A percentile compares a stretch with the other conserved stretches of the same genome.
Conservation (phyloP, 2,888 invertebrate genomes). For the Microchrysa polita region DNA sequence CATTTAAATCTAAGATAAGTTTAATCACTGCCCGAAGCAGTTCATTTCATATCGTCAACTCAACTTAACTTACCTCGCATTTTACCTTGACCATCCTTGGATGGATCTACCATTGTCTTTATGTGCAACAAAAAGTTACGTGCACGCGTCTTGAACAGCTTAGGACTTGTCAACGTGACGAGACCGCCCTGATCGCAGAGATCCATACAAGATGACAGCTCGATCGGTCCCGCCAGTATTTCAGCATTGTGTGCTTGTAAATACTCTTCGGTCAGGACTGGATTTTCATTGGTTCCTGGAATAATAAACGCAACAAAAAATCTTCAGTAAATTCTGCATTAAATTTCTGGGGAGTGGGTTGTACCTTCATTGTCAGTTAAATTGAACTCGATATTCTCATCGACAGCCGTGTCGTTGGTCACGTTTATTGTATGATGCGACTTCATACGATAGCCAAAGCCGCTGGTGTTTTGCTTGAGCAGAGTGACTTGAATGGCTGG, state of each 20-base stretch:
- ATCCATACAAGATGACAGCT: constrained; percentile 83
- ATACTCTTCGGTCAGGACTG: constrained; percentile 82
- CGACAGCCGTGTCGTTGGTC: constrained; percentile 66
- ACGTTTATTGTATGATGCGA: constrained; percentile 61
- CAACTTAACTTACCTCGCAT: constrained; percentile 58
- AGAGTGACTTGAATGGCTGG: constrained; percentile 83
- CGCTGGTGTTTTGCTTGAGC: constrained; percentile 74
- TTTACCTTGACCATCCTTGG: constrained; percentile 68
- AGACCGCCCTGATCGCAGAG: constrained; percentile 85
- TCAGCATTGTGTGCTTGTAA: constrained; percentile 88
- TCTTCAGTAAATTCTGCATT: neutral
- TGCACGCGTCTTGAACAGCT: constrained; percentile 79
- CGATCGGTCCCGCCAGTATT: constrained; percentile 88
- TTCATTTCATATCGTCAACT: neutral
- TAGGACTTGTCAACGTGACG: constrained; percentile 87
- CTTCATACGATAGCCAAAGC: constrained; percentile 70
- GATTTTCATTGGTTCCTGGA: constrained; percentile 70
- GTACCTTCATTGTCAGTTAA: constrained; percentile 53
- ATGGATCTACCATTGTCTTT: constrained; percentile 73
- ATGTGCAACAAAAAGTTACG: constrained; percentile 84
- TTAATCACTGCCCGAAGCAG: constrained; percentile 21
- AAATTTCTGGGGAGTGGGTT: too few relatives aligned
- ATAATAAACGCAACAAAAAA: constrained; percentile 22
- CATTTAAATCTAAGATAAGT: neutral
- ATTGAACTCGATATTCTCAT: constrained; percentile 59